phyloP scores from a whole-genome alignment of 2,888 invertebrate species.

The Drosophila phalerata region DNA sequence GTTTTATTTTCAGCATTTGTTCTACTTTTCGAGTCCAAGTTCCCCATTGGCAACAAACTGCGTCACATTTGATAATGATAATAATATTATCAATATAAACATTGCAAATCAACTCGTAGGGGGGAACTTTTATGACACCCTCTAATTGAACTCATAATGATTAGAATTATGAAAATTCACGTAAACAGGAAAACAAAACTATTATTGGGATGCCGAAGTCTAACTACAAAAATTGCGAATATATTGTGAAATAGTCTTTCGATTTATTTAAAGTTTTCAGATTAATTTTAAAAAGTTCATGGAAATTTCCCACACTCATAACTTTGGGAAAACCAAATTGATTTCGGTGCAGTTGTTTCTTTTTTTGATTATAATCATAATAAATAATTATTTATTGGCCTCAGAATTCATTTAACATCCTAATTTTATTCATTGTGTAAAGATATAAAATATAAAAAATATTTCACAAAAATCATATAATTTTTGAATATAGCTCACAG shows the following conservation, averaged over 20 bases:
- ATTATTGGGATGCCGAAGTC: neutral
- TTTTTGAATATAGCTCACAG: no score
- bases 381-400: no score
- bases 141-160: neutral
- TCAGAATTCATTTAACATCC: no score
- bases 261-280: neutral
- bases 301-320: neutral
- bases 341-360: neutral
- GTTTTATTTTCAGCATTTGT: constrained; percentile 8
- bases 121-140: neutral
- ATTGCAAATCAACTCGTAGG: neutral
- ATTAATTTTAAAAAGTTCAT: neutral
- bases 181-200: constrained; percentile 6
- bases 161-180: neutral
- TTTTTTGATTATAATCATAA: no score
- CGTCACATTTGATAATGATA: constrained; percentile 13
- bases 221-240: neutral
- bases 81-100: neutral
- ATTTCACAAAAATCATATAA: no score
- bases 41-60: neutral
- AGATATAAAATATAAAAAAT: no score
- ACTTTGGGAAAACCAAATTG: neutral
- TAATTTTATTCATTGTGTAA: no score
- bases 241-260: neutral
- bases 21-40: constrained; percentile 23